Evolutionary conservation across 2,888 invertebrate species (phyloP).

Genomic region (Dusona sp.): DNA sequence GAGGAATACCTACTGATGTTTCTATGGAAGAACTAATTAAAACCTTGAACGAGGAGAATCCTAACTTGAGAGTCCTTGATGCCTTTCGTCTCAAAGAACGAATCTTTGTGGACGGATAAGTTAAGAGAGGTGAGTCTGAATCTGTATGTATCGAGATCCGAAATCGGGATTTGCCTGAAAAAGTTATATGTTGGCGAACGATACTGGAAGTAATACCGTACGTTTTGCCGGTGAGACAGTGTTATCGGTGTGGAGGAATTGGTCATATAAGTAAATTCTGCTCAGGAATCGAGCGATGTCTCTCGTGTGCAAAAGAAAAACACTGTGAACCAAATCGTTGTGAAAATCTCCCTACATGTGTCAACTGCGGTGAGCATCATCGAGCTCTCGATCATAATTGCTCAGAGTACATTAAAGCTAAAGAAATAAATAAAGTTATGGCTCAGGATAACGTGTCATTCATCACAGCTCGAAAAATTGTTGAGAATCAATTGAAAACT

Average conservation of each 20-base stretch:
- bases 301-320: neutral
- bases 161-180: neutral
- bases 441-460: conserved; percentile 1
- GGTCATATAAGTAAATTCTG: conserved; percentile 20
- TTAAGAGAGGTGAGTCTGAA: neutral
- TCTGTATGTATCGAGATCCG: conserved; percentile 7
- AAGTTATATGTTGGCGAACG: conserved; percentile 9
- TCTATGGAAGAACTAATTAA: neutral
- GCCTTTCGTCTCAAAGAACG: conserved; percentile 2
- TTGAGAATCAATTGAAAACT: neutral
- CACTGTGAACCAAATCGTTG: conserved; percentile 7
- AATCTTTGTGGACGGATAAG: neutral
- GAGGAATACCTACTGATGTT: neutral
- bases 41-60: conserved; percentile 6
- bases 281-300: neutral
- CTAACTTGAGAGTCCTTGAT: neutral
- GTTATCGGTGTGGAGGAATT: neutral
- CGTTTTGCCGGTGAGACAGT: neutral
- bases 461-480: neutral
- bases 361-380: neutral
- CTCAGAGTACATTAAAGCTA: neutral
- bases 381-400: neutral
- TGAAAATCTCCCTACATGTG: neutral
- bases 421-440: neutral
- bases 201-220: neutral